phyloP scores from a whole-genome alignment of 2,797 vertebrate species.

The Coracias cyanogaster region DNA sequence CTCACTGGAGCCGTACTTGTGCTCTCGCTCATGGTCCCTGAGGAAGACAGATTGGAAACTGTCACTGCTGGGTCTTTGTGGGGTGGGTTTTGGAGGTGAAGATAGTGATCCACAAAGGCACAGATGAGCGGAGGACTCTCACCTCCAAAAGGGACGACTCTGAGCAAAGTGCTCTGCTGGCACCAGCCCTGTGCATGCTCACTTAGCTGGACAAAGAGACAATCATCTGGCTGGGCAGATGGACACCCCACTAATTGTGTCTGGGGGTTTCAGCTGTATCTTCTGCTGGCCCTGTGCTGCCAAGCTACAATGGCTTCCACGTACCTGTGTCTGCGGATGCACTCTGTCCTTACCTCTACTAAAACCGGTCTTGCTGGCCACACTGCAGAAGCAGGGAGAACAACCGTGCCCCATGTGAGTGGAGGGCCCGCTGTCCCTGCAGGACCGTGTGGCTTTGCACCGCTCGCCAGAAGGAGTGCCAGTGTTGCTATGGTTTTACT shows the following conservation, averaged over 20 bases:
- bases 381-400: not conserved
- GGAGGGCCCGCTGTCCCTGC: not conserved
- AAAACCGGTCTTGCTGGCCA: not conserved
- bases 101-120: not conserved
- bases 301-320: not conserved
- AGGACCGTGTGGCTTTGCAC: not conserved
- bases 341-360: not conserved
- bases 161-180: not conserved
- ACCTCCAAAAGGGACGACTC: not conserved
- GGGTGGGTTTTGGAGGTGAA: not conserved
- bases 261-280: not conserved
- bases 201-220: not conserved
- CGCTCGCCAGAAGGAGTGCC: not conserved
- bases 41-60: not conserved
- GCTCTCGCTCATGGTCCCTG: slow-evolving; percentile 79
- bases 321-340: not conserved
- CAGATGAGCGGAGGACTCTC: not conserved
- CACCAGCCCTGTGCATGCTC: not conserved
- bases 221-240: not conserved
- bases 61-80: not conserved
- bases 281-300: not conserved
- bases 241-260: not conserved
- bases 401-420: not conserved
- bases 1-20: slow-evolving; percentile 81
- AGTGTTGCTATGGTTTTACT: slow-evolving; percentile 49